phyloP scores from a whole-genome alignment of 2,113 vertebrate genomes.

The Emydura subglobosa region DNA sequence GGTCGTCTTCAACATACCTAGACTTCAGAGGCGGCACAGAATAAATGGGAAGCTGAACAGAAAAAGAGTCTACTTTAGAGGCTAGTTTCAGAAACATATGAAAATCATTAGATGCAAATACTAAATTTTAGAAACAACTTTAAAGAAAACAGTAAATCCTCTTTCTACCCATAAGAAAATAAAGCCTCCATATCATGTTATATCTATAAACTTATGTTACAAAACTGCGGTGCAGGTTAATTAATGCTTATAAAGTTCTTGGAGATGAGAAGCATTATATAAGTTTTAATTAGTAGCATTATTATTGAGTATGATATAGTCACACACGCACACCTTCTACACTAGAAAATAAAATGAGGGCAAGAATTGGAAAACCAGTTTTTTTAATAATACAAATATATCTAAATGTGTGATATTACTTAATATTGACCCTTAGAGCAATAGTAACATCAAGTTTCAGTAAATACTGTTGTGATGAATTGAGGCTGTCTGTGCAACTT shows the following conservation, averaged over 20 bases:
- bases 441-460: not conserved
- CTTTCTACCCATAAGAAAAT: rapidly evolving
- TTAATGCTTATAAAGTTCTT: not conserved
- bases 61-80: not conserved
- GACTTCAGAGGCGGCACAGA: constrained; percentile 65
- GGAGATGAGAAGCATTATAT: rapidly evolving
- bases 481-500: not conserved
- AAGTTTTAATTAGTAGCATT: not conserved
- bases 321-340: not conserved
- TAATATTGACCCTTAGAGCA: not conserved
- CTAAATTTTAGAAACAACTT: not conserved
- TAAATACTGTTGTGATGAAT: not conserved
- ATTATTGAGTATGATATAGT: not conserved
- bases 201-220: not conserved
- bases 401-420: not conserved
- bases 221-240: not conserved
- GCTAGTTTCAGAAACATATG: rapidly evolving
- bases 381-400: not conserved
- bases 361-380: not conserved
- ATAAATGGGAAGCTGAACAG: constrained; percentile 88
- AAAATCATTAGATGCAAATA: rapidly evolving
- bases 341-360: not conserved
- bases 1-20: constrained; percentile 80
- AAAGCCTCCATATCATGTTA: rapidly evolving
- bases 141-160: not conserved